phyloP scores from a whole-genome alignment of 2,113 vertebrate genomes.

The Mobula birostris region DNA sequence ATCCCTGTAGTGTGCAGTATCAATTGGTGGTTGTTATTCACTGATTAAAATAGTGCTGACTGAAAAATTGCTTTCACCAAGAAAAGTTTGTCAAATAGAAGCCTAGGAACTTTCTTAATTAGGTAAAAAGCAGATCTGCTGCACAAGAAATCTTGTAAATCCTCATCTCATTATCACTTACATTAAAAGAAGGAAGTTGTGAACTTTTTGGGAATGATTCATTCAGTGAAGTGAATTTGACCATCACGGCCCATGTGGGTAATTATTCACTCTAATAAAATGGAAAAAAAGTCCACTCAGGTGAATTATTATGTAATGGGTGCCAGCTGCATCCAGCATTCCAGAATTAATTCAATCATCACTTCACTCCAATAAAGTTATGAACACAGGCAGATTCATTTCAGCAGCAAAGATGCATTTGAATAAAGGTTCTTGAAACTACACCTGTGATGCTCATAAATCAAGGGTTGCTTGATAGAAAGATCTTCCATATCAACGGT shows the following conservation, averaged over 20 bases:
- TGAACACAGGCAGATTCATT: neutral
- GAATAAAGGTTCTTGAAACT: neutral
- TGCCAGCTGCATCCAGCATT: slow-evolving; percentile 5
- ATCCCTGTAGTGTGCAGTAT: neutral
- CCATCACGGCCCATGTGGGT: neutral
- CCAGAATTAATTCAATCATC: slow-evolving; percentile 33
- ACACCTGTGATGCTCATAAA: neutral
- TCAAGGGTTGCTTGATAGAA: neutral
- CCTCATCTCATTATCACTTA: neutral
- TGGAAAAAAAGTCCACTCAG: neutral
- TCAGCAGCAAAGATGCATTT: neutral
- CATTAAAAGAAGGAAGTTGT: neutral
- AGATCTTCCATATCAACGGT: too few relatives aligned
- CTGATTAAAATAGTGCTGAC: neutral
- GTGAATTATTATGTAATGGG: slow-evolving; percentile 27
- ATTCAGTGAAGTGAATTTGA: neutral
- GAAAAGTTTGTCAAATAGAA: neutral
- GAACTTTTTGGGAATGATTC: neutral
- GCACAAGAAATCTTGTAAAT: neutral
- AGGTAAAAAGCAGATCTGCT: neutral
- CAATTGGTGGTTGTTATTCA: too few relatives aligned
- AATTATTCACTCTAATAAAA: neutral
- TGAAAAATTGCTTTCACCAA: too few relatives aligned
- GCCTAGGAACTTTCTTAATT: neutral
- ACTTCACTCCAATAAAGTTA: neutral